Base-by-base conservation (phyloP, 23 tunicate genomes). In the Ascidia mentula region DNA sequence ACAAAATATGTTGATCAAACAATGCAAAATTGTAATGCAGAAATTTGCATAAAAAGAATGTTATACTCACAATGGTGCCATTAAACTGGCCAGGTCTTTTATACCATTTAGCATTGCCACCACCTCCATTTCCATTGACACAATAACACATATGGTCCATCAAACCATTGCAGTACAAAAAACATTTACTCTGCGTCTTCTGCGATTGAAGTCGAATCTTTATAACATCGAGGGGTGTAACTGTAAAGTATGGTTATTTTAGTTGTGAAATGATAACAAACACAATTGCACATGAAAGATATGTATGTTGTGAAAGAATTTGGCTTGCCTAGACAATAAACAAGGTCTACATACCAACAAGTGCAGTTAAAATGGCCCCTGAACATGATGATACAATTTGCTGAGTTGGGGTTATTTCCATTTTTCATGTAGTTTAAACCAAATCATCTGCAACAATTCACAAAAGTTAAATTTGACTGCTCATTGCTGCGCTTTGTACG, bases 221-320 rank as follows among this genome's bases (percentile, higher is more conserved):
- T 38, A 95, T 81, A 18, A 95, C 99, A 85, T 95, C 99, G 40
- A 95, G 77, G 9, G 99, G 99, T 8, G 99, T 95, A 61, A 95
- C 95, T 79, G 37, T 3, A n/a, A n/a, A n/a, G n/a, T n/a, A n/a
- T n/a, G n/a, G n/a, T n/a, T n/a, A n/a, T n/a, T n/a, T n/a, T n/a
- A n/a, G n/a, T n/a, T n/a, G n/a, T n/a, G n/a, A n/a, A n/a, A n/a
- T n/a, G n/a, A n/a, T n/a, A n/a, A n/a, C n/a, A n/a, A n/a, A n/a
- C n/a, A n/a, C n/a, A n/a, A n/a, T n/a, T n/a, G n/a, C n/a, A n/a
- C n/a, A n/a, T n/a, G n/a, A n/a, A n/a, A n/a, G n/a, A n/a, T n/a
- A n/a, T n/a, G n/a, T n/a, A n/a, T n/a, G n/a, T n/a, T n/a, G n/a
- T n/a, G n/a, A n/a, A n/a, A n/a, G n/a, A n/a, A n/a, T n/a, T n/a